Percentiles rank a stretch among this genome's conserved stretches.
These are phyloP conservation scores for Caenorhabditis wallacei DNA, from an alignment of 2,888 invertebrate species.

Conservation along the genomic window DNA sequence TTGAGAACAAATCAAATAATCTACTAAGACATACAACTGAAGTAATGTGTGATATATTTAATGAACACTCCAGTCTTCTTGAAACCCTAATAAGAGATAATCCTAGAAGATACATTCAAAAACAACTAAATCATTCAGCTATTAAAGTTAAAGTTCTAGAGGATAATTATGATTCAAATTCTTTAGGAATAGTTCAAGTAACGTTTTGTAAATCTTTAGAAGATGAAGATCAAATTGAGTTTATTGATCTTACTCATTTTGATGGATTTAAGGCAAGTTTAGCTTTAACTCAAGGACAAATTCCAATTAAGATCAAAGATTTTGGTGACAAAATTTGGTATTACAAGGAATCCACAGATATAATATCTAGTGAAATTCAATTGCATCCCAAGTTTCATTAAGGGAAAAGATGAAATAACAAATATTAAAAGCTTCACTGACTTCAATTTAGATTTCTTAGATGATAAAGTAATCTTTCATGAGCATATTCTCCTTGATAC, in stretches of 20 bases:
- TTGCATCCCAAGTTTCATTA: conserved; percentile 25
- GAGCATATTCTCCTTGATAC: conserved; percentile 61
- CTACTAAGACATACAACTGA: conserved; percentile 63
- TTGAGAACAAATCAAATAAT: conserved; percentile 67
- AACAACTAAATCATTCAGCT: conserved; percentile 10
- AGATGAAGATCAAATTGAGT: conserved; percentile 58
- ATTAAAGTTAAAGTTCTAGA: conserved; percentile 9
- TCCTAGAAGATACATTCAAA: conserved; percentile 2
- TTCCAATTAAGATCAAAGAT: conserved; percentile 60
- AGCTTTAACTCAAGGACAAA: conserved; percentile 57
- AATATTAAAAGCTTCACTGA: conserved; percentile 60
- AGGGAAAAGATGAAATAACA: not conserved
- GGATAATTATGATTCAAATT: not conserved
- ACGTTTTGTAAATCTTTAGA: conserved; percentile 40
- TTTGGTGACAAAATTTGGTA: conserved; percentile 61
- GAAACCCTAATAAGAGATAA: conserved; percentile 49
- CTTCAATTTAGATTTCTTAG: conserved; percentile 59
- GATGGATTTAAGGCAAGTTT: conserved; percentile 55
- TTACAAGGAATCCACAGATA: conserved; percentile 7
- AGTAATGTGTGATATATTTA: conserved; percentile 60
- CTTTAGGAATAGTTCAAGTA: conserved; percentile 4
- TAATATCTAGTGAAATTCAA: conserved; percentile 21
- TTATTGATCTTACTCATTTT: conserved; percentile 67
- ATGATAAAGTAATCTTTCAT: conserved; percentile 65
- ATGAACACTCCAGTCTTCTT: conserved; percentile 47